Conservation (phyloP, 2,888 invertebrate genomes). For the Camptogramma bilineatum region DNA sequence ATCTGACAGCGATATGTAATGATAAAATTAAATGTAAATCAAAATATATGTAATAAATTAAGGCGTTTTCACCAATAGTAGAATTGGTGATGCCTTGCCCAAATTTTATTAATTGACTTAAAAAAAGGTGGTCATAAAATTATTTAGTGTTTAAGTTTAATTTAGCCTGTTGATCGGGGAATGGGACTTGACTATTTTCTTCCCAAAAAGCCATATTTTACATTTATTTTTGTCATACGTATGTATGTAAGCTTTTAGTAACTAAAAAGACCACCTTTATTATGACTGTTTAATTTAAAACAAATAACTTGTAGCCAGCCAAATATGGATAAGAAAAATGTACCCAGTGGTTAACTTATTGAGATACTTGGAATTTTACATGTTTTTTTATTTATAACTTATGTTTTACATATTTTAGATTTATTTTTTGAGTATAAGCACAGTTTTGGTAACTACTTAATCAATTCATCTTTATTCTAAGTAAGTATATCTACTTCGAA, state of each 20-base stretch:
- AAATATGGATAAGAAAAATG: conserved; percentile 2
- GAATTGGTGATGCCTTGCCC: neutral
- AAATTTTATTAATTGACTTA: conserved; percentile 22
- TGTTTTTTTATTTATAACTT: neutral
- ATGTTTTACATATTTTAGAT: conserved; percentile 1
- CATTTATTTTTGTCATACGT: conserved; percentile 41
- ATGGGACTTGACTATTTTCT: conserved; percentile 54
- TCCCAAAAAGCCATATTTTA: conserved; percentile 46
- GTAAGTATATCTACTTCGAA: conserved; percentile 4
- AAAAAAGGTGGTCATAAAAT: conserved; percentile 28
- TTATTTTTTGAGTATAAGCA: neutral
- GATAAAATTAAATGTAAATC: conserved; percentile 19
- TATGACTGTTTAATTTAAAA: neutral
- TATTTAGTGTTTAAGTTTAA: conserved; percentile 42
- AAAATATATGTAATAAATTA: conserved; percentile 1
- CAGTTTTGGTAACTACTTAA: neutral
- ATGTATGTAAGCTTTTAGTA: conserved; percentile 32
- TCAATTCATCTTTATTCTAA: neutral
- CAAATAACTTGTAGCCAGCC: conserved; percentile 22
- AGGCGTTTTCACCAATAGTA: neutral
- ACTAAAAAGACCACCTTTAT: conserved; percentile 23
- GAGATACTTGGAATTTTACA: conserved; percentile 22
- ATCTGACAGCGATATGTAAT: neutral
- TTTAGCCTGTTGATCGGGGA: conserved; percentile 60
- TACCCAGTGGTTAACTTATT: conserved; percentile 24